These are phyloP conservation scores for Bombus confusus DNA, from an alignment of 1,140 invertebrate species.

Conservation along the genomic window DNA sequence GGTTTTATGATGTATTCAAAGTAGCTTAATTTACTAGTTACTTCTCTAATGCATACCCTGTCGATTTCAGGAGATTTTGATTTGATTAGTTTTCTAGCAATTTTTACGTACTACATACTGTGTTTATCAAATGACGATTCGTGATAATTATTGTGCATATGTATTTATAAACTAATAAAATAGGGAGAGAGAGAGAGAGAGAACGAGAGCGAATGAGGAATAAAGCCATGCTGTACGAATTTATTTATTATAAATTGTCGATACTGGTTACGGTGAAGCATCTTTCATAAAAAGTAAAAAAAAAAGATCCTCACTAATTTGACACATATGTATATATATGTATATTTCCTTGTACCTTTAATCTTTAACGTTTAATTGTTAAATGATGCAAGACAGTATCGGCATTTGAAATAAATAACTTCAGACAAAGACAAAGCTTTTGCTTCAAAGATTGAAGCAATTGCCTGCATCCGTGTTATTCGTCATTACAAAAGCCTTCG, in stretches of 20 bases:
- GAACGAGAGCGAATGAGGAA: conserved; percentile 35
- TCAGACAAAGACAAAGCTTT: conserved; percentile 49
- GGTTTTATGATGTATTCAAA: conserved; percentile 46
- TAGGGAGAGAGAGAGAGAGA: conserved; percentile 26
- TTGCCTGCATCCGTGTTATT: conserved; percentile 46
- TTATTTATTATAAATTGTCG: conserved; percentile 67
- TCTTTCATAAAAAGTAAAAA: neutral
- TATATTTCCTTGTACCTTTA: conserved; percentile 32
- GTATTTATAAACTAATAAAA: conserved; percentile 57
- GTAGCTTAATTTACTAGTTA: conserved; percentile 50
- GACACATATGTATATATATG: conserved; percentile 24
- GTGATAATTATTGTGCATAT: conserved; percentile 62
- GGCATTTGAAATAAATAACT: conserved; percentile 63
- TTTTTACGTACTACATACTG: conserved; percentile 29
- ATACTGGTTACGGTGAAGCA: conserved; percentile 10
- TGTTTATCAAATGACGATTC: conserved; percentile 49
- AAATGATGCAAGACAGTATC: conserved; percentile 30
- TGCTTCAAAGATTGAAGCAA: conserved; percentile 45
- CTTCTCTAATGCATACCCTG: conserved; percentile 34
- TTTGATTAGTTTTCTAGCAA: conserved; percentile 46
- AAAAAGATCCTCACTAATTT: conserved; percentile 24
- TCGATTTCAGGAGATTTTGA: conserved; percentile 33
- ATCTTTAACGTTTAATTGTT: conserved; percentile 34
- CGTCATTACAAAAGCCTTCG: conserved; percentile 56
- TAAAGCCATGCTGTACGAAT: conserved; percentile 58